Evolutionary conservation across 2,888 invertebrate species (phyloP), one percentile per base, ranked within the genome.

Genomic region (Epinotia ramella): DNA sequence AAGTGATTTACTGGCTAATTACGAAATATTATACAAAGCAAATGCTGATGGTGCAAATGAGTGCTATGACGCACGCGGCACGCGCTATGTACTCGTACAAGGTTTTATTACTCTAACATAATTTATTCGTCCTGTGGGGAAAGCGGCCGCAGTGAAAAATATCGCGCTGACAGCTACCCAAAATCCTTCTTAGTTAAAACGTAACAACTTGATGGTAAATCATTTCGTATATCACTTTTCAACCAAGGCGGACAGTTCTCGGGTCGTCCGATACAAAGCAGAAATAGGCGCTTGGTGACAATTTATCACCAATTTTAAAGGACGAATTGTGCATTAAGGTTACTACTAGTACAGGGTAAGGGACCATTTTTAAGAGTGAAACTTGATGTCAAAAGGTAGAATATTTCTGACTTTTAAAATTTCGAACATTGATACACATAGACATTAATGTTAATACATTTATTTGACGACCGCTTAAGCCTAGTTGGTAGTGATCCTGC

Each of bases 261-360:
- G 6, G 53, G 33, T 33, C 33, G 33, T 1, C 60, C 40, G 68
- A 33, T 57, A 46, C 4, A 28, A 53, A 16, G 60, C 46, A 16
- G 18, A 60, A 70, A 62, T 62, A 53, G 70, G 28, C 62, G 53
- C 53, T 53, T 49, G 62, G 70, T 63, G 70, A 70, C 62, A 70
- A 70, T 63, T 70, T 70, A 70, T 70, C 62, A 62, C 62, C 62
- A 63, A 49, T 70, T 70, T 28, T 63, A 9, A 16, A 70, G 40
- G 69, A 60, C 49, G 60, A 70, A 46, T 24, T 69, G 44, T 49
- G 60, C 20, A 62, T 62, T 33, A 62, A n/a, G 33, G 28, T 60
- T 33, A 53, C 7, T 7, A 40, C 7, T 7, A 40, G 40, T 40
- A 40, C 40, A 40, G 9, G 7, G 40, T 40, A 9, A 40, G 40